A percentile compares a stretch with the other conserved stretches of the same genome.
These are phyloP conservation scores for Neoascia interrupta DNA, from an alignment of 2,888 invertebrate species.

Conservation along the genomic window DNA sequence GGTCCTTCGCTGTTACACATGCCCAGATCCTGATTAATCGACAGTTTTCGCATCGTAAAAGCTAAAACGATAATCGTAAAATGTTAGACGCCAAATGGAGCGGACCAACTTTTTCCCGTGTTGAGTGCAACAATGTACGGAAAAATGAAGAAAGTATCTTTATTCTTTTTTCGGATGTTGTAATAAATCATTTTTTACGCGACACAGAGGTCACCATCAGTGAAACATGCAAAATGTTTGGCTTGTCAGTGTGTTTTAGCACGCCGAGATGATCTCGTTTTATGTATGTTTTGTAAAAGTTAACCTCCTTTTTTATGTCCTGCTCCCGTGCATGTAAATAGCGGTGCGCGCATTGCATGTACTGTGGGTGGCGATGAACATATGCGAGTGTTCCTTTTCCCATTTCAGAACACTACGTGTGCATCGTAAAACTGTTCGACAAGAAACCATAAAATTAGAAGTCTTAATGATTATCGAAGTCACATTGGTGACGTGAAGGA, in stretches of 20 bases:
- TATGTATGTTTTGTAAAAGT: conserved; percentile 10
- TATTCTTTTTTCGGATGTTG: too few relatives aligned
- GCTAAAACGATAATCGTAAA: conserved; percentile 37
- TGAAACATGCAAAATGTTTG: conserved; percentile 33
- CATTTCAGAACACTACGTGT: too few relatives aligned
- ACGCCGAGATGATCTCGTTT: conserved; percentile 16
- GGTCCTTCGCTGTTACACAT: conserved; percentile 10
- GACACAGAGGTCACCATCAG: not conserved
- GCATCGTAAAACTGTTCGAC: conserved; percentile 49
- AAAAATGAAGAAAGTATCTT: too few relatives aligned
- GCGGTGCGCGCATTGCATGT: not conserved
- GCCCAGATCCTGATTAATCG: conserved; percentile 48
- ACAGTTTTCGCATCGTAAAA: conserved; percentile 47
- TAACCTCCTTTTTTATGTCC: conserved; percentile 7
- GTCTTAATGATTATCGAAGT: conserved; percentile 36
- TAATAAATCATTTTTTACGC: conserved; percentile 13
- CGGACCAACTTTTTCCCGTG: too few relatives aligned
- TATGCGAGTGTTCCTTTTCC: too few relatives aligned
- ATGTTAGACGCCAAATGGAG: conserved; percentile 7
- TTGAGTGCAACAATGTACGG: too few relatives aligned
- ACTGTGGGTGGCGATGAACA: too few relatives aligned
- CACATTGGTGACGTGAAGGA: too few relatives aligned
- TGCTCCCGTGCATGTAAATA: conserved; percentile 2
- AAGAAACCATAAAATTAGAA: conserved; percentile 51
- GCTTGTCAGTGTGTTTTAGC: conserved; percentile 19